phyloP scores from a whole-genome alignment of 2,888 invertebrate species.

The Lamellibrachia columna region DNA sequence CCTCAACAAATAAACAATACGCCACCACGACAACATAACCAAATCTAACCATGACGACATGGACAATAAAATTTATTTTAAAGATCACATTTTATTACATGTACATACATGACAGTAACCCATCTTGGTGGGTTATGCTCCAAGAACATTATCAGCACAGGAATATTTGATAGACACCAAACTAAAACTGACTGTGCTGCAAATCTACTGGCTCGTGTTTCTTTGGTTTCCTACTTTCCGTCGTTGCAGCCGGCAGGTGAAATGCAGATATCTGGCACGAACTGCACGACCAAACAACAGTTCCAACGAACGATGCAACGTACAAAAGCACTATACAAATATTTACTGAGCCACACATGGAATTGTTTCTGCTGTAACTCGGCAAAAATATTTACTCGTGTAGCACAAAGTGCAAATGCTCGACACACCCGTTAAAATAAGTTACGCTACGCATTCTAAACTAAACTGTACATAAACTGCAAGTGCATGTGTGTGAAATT shows the following conservation, averaged over 20 bases:
- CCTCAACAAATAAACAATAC: background rate
- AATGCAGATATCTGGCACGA: background rate
- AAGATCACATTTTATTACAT: conserved; percentile 11
- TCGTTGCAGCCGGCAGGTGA: background rate
- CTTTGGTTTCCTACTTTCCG: conserved; percentile 1
- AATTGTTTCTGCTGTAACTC: conserved; percentile 1
- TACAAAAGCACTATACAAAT: conserved; percentile 10
- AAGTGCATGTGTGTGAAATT: background rate
- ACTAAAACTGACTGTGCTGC: background rate
- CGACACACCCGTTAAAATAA: background rate
- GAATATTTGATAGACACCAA: background rate
- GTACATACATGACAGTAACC: background rate
- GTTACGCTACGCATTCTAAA: conserved; percentile 16
- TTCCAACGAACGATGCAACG: background rate
- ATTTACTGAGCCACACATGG: conserved; percentile 12
- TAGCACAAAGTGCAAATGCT: background rate
- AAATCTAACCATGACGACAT: conserved; percentile 12
- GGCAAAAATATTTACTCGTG: background rate
- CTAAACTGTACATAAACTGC: conserved; percentile 1
- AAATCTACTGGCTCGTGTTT: background rate
- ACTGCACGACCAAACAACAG: background rate
- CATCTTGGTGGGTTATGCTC: background rate
- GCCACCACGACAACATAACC: conserved; percentile 13
- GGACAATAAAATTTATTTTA: conserved; percentile 5
- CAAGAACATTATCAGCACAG: background rate